These are phyloP conservation scores for Eupithecia inturbata DNA, from an alignment of 2,888 invertebrate species.

Conservation along the genomic window DNA sequence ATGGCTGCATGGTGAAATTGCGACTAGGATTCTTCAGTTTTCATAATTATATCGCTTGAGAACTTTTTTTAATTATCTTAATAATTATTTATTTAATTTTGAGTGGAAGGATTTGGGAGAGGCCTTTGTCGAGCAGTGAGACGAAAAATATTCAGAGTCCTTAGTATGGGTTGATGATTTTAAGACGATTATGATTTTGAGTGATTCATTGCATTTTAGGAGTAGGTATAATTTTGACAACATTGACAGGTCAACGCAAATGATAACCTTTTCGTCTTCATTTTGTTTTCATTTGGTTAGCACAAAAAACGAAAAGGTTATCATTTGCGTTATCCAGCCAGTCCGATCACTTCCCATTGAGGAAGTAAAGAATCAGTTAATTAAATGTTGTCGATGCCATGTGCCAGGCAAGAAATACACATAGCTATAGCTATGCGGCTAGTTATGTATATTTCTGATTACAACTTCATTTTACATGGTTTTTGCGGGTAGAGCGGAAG, in stretches of 20 bases:
- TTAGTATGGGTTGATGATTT: not conserved
- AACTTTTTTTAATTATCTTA: not conserved
- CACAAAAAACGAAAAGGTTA: too few species aligned
- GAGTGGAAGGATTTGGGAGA: not conserved
- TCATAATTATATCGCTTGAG: not conserved
- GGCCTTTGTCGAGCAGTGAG: not conserved
- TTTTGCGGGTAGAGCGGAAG: slow-evolving; percentile 32
- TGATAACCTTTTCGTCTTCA: not conserved
- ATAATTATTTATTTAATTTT: not conserved
- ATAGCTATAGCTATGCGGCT: too few species aligned
- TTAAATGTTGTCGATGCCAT: too few species aligned
- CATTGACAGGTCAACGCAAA: not conserved
- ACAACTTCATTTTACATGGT: slow-evolving; percentile 28
- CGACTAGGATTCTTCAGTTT: not conserved
- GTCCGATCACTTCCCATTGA: too few species aligned
- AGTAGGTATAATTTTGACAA: not conserved
- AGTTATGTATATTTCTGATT: not conserved
- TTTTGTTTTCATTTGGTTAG: too few species aligned
- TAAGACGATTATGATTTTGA: not conserved
- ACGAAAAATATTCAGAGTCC: not conserved
- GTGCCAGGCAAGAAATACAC: too few species aligned
- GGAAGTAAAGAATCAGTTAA: too few species aligned
- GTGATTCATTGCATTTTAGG: not conserved
- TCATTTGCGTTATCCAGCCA: too few species aligned
- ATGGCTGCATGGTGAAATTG: slow-evolving; percentile 1